Evolutionary conservation across 2,888 invertebrate genomes (phyloP), one percentile per base, ranked within the genome.

Genomic region (Torymus tubicola): DNA sequence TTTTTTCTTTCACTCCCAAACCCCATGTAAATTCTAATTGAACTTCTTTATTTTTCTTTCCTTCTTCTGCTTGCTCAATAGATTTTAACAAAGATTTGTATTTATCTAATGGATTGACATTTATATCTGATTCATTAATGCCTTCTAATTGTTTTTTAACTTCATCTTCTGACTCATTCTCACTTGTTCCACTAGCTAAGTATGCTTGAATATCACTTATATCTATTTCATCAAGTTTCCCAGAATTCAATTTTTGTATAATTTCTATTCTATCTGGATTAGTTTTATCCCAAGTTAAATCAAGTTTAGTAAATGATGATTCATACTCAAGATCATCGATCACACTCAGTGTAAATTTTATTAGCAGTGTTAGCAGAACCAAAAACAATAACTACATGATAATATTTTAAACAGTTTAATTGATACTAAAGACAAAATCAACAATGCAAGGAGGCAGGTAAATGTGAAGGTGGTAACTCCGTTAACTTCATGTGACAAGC

Each of bases 251-350:
- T 89, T 94, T 95, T 85, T 94, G 93, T 0, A 94, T 94, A 16
- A 95, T 91, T 88, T 96, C 96, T 14, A 94, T 92, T 75, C 99
- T 92, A 75, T 95, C 94, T 0, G 96, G 95, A 88, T 98, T 96
- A 0, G 97, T 98, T 88, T 98, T 96, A 89, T 99, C 99, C 99
- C 99, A 99, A 0, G 98, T 98, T 50, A 98, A 92, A 84, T 96
- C 94, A n/a, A n/a, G n/a, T n/a, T n/a, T n/a, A n/a, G n/a, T n/a
- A n/a, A n/a, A n/a, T n/a, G n/a, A n/a, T n/a, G n/a, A n/a, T n/a
- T n/a, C n/a, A n/a, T n/a, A n/a, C n/a, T n/a, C n/a, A n/a, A n/a
- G n/a, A n/a, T n/a, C n/a, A n/a, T n/a, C n/a, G n/a, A n/a, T n/a
- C n/a, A n/a, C n/a, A n/a, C n/a, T n/a, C n/a, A n/a, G n/a, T n/a